phyloP scores from a whole-genome alignment of 2,113 vertebrate species.

The Mus spicilegus region DNA sequence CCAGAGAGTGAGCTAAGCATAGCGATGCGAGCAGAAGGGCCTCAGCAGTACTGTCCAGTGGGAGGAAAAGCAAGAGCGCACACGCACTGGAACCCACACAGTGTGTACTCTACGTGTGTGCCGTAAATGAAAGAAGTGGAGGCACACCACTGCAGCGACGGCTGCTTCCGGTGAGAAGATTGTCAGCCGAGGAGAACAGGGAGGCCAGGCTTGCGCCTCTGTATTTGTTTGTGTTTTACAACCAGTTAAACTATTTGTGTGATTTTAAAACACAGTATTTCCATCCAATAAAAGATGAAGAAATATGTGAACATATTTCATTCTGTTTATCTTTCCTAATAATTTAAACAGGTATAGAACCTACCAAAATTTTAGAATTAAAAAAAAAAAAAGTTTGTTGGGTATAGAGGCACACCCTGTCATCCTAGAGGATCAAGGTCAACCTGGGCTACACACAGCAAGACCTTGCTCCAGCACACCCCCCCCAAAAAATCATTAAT shows the following conservation, averaged over 20 bases:
- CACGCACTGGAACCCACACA: neutral
- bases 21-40: neutral
- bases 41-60: neutral
- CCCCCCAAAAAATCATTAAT: neutral
- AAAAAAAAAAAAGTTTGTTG: neutral
- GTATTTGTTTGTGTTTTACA: neutral
- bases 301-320: conserved; percentile 13
- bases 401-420: neutral
- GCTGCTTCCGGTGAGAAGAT: neutral
- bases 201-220: neutral
- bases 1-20: neutral
- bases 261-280: neutral
- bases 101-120: neutral
- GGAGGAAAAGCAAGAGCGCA: neutral
- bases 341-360: conserved; percentile 21
- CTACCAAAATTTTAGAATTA: neutral
- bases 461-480: neutral
- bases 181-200: neutral
- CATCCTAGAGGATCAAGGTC: neutral
- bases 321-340: neutral
- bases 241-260: neutral
- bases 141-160: neutral
- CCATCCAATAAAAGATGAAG: neutral
- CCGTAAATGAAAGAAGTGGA: neutral
- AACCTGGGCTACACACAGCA: neutral